phyloP scores from a whole-genome alignment of 1,140 invertebrate genomes.

The Drosophila nigrodunni region DNA sequence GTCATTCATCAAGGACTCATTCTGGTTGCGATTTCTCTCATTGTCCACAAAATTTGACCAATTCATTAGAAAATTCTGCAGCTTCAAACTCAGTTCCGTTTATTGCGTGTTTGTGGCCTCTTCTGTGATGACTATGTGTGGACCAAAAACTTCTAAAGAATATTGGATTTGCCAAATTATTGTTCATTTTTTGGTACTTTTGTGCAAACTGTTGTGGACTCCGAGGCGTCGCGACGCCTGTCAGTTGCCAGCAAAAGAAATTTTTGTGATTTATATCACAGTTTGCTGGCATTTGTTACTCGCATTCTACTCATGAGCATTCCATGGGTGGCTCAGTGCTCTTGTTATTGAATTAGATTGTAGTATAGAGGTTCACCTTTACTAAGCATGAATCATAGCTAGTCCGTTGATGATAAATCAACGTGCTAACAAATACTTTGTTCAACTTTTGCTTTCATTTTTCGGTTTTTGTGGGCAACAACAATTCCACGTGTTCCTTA shows the following conservation, averaged over 20 bases:
- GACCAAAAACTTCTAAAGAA: slow-evolving; percentile 67
- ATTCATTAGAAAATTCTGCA: slow-evolving; percentile 1
- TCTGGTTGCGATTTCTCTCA: not conserved
- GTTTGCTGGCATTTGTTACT: slow-evolving; percentile 73
- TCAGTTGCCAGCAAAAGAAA: slow-evolving; percentile 61
- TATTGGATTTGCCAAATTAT: slow-evolving; percentile 34
- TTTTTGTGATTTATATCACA: slow-evolving; percentile 80
- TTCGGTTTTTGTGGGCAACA: slow-evolving; percentile 46
- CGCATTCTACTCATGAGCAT: slow-evolving; percentile 16
- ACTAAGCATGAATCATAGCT: slow-evolving; percentile 7
- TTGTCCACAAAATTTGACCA: not conserved
- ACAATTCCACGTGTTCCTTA: slow-evolving; percentile 21
- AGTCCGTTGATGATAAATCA: slow-evolving; percentile 77
- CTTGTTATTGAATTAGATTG: slow-evolving; percentile 73
- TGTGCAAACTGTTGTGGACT: not conserved
- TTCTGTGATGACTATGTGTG: slow-evolving; percentile 39
- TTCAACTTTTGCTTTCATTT: slow-evolving; percentile 49
- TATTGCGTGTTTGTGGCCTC: slow-evolving; percentile 46
- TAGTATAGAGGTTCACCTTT: slow-evolving; percentile 19
- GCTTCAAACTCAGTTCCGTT: slow-evolving; percentile 3
- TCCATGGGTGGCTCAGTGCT: slow-evolving; percentile 19
- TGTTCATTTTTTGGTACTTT: not conserved
- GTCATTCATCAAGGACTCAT: slow-evolving; percentile 56
- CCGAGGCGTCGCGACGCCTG: slow-evolving; percentile 36
- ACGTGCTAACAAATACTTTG: slow-evolving; percentile 64